phyloP scores from a whole-genome alignment of 1,140 invertebrate species.

The Drosophila serrata region DNA sequence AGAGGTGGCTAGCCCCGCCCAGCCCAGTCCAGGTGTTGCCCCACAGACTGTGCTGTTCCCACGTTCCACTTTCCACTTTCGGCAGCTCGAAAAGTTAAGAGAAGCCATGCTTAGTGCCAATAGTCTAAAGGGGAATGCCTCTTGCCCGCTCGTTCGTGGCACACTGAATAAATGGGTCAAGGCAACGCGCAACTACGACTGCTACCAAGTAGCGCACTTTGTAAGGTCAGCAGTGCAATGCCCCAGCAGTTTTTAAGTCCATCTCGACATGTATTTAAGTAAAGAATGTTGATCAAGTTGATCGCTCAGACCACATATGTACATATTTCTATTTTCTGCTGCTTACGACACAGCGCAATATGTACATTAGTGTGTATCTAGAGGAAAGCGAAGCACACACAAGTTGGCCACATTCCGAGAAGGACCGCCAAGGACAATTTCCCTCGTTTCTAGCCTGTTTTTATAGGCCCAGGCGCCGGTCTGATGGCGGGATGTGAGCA shows the following conservation, averaged over 20 bases:
- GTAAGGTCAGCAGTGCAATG: conserved; percentile 24
- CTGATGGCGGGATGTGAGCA: neutral
- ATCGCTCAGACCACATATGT: neutral
- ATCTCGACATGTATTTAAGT: neutral
- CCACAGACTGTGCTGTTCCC: conserved; percentile 1
- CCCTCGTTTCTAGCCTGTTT: conserved; percentile 8
- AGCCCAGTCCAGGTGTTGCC: neutral
- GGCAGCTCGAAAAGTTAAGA: conserved; percentile 4
- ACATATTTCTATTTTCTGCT: conserved; percentile 20
- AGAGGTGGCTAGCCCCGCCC: neutral
- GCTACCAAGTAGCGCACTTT: neutral
- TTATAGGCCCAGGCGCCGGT: conserved; percentile 34
- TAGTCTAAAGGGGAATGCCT: neutral
- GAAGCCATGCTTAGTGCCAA: conserved; percentile 2
- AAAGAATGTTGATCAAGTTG: conserved; percentile 10
- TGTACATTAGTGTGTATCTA: neutral
- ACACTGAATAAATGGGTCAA: conserved; percentile 24
- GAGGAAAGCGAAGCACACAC: neutral
- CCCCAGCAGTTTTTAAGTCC: neutral
- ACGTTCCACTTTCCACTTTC: conserved; percentile 17
- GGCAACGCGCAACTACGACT: neutral
- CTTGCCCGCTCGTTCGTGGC: neutral
- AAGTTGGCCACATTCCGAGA: conserved; percentile 3
- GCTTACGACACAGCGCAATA: conserved; percentile 6
- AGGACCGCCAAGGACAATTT: conserved; percentile 22